These are phyloP conservation scores for Scelioninae gen. 1 DNA, from an alignment of 2,888 invertebrate genomes.

Conservation along the genomic window DNA sequence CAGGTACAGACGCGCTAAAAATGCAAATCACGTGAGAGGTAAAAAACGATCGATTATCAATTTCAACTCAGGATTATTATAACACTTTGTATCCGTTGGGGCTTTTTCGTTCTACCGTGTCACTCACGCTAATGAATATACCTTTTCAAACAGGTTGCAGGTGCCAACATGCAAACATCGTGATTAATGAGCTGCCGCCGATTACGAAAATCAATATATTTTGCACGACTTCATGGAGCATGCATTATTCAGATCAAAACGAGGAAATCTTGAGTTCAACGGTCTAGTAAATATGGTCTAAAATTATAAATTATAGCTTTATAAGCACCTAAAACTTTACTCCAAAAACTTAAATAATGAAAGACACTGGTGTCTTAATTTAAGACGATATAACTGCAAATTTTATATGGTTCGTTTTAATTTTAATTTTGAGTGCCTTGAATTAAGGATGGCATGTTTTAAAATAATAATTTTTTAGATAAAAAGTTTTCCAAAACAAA, in stretches of 20 bases:
- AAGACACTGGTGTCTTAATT: too few species aligned
- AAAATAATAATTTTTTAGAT: too few species aligned
- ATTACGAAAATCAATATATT: constrained; percentile 59
- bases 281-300: background rate
- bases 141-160: constrained; percentile 61
- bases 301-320: too few species aligned
- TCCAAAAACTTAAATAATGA: too few species aligned
- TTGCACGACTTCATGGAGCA: constrained; percentile 23
- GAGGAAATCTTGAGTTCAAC: constrained; percentile 49
- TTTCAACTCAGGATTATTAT: constrained; percentile 28
- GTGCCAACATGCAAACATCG: constrained; percentile 59
- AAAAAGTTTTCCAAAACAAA: too few species aligned
- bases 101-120: constrained; percentile 49
- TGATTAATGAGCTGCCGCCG: constrained; percentile 52
- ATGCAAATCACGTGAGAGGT: constrained; percentile 33
- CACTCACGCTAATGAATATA: constrained; percentile 58
- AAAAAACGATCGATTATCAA: constrained; percentile 44
- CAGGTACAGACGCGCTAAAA: constrained; percentile 17
- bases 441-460: too few species aligned
- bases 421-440: too few species aligned
- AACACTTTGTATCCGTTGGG: constrained; percentile 22
- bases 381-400: too few species aligned
- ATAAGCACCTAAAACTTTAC: too few species aligned
- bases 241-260: constrained; percentile 45
- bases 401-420: too few species aligned